Evolutionary conservation across 2,113 vertebrate species (phyloP).

Genomic region (Hippocampus mohnikei): DNA sequence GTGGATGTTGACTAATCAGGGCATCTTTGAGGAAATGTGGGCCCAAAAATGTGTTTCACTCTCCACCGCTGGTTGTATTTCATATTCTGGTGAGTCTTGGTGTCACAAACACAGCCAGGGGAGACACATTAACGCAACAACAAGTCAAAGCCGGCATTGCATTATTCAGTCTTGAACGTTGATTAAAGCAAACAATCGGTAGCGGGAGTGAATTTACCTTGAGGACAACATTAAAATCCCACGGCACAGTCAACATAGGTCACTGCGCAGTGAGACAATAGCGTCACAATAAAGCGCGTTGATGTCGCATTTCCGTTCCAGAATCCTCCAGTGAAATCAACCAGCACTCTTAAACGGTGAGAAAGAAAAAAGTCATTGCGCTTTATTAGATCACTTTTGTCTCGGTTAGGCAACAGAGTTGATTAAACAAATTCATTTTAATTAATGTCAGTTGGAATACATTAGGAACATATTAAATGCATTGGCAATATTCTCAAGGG

Average conservation of each 20-base stretch:
- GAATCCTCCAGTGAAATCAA: constrained; percentile 38
- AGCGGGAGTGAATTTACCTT: background rate
- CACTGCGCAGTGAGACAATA: constrained; percentile 1
- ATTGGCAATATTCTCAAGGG: constrained; percentile 54
- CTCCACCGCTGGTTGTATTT: background rate
- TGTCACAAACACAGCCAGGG: constrained; percentile 9
- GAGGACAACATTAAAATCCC: constrained; percentile 15
- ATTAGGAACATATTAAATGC: constrained; percentile 68
- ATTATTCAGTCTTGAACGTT: constrained; percentile 13
- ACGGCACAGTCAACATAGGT: constrained; percentile 26
- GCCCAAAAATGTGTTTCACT: too few species aligned
- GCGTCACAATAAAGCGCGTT: background rate
- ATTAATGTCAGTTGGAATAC: constrained; percentile 70
- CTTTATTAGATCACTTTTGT: constrained; percentile 59
- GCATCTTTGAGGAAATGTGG: too few species aligned
- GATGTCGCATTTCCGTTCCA: background rate
- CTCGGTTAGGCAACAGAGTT: constrained; percentile 67
- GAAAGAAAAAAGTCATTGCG: constrained; percentile 43
- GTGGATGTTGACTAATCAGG: too few species aligned
- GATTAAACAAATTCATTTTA: constrained; percentile 68
- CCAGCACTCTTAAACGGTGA: constrained; percentile 21
- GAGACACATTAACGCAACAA: constrained; percentile 3
- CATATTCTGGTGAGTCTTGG: background rate
- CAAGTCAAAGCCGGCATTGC: constrained; percentile 25
- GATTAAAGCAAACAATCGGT: constrained; percentile 4